Evolutionary conservation across 2,797 vertebrate genomes (phyloP), one percentile per base, ranked within the genome.

Genomic region (Smutsia gigantea): DNA sequence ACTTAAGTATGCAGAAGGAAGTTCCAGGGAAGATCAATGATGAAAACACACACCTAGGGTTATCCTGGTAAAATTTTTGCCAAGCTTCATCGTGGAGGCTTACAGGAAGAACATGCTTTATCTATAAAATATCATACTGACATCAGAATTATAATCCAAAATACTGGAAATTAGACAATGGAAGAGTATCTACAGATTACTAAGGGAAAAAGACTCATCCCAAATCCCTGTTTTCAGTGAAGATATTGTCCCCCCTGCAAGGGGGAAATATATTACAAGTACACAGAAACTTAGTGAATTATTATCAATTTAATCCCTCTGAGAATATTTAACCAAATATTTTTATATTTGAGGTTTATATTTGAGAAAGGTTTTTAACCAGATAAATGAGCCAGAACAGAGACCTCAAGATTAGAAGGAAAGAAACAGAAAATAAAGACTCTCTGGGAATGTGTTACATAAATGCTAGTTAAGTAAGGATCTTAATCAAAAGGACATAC

Each of bases 351-450:
- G 46, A 46, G 46, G 46, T 46, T 46, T 46, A 46, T 46, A 46
- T 46, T 46, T 46, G 46, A 46, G 46, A 46, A 46, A 46, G 46
- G 46, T 46, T 46, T 46, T 46, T 46, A 46, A 46, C 11, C 46
- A 46, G 46, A 46, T 82, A 74, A 93, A n/a, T 88, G 92, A 95
- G 31, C 37, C 69, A 31, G 85, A 89, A 92, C 59, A 69, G 31
- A 89, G 37, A 51, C 85, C 34, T 69, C 14, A 57, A 61, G 29
- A 42, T 55, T 21, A 64, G 94, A 93, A 68, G 23, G n/a, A 55
- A 75, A 81, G 68, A 82, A 94, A 94, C 57, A 64, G 57, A 19
- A 39, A 66, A 82, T 72, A 68, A 86, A 81, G 14, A 68, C 66
- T 71, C 2, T 69, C 7, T 92, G 72, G 61, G 46, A 86, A 71